Evolutionary conservation across 1,140 invertebrate genomes (phyloP), one percentile per base, ranked within the genome.

Genomic region (Cecropterus lyciades): DNA sequence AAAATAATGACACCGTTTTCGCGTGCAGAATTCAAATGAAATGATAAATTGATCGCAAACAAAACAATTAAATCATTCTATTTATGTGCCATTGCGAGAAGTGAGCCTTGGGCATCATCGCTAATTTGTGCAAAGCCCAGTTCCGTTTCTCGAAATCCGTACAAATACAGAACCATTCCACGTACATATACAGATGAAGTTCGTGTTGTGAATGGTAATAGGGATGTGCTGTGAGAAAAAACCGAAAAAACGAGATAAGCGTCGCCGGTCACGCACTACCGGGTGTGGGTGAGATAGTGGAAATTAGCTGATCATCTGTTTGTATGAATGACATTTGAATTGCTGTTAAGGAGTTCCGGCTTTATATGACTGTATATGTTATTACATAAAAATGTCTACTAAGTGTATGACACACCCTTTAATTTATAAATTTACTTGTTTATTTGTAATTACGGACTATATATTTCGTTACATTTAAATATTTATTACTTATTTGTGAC

Each of bases 121-220:
- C 73, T 80, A 79, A 83, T 80, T 84, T 81, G 73, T 70, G 70
- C 27, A 8, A 76, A 68, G 42, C 59, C 70, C 62, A 67, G 79
- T 81, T 80, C 79, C 75, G 74, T 73, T 87, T 82, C 85, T 82
- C 57, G 75, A 80, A 82, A 77, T 80, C 72, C 55, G 67, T n/a
- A n/a, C n/a, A n/a, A n/a, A n/a, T 67, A 67, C 48, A 69, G 66
- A 77, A 75, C 73, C 70, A 77, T 81, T 79, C 79, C 77, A 75
- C 73, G 80, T 84, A 87, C 59, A 49, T 46, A 71, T 51, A 52
- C 69, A 82, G 75, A 80, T 80, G 75, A 67, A 67, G 73, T 68
- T 73, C 42, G 33, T 42, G 62, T 6, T 7, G 4, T 77, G 85
- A 73, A 88, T 88, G 72, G 64, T 53, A 76, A 85, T 55, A 52